phyloP scores from a whole-genome alignment of 2,113 vertebrate genomes.

The Rana temporaria region DNA sequence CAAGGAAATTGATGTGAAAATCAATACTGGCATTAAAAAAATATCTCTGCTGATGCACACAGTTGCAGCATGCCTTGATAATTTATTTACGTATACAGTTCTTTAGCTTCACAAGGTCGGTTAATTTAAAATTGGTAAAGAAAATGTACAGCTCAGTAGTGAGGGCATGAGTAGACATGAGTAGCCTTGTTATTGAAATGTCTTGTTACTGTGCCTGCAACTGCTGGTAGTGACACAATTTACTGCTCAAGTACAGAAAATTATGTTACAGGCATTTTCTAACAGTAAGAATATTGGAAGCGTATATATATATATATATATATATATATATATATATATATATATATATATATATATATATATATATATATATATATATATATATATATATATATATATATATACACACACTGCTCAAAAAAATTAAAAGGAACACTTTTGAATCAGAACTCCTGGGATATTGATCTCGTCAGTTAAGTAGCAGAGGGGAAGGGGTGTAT shows the following conservation, averaged over 20 bases:
- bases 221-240: not conserved
- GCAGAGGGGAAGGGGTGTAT: too few relatives aligned
- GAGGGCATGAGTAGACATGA: not conserved
- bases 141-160: slow-evolving; percentile 5
- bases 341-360: too few relatives aligned
- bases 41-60: not conserved
- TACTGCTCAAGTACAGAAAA: not conserved
- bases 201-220: not conserved
- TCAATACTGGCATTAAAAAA: slow-evolving; percentile 15
- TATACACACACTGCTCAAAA: too few relatives aligned
- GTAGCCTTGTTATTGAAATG: not conserved
- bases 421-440: too few relatives aligned
- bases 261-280: not conserved
- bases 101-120: slow-evolving; percentile 2
- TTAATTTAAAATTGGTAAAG: slow-evolving; percentile 6
- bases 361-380: too few relatives aligned
- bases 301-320: too few relatives aligned
- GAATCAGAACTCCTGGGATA: too few relatives aligned
- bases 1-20: not conserved
- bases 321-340: too few relatives aligned
- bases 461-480: too few relatives aligned
- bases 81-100: slow-evolving; percentile 13
- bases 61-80: not conserved
- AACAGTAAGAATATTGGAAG: not conserved
- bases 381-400: too few relatives aligned